A percentile compares a stretch with the other conserved stretches of the same genome.
phyloP scores from a whole-genome alignment of 2,888 invertebrate species.

The Macrosiphum euphorbiae region DNA sequence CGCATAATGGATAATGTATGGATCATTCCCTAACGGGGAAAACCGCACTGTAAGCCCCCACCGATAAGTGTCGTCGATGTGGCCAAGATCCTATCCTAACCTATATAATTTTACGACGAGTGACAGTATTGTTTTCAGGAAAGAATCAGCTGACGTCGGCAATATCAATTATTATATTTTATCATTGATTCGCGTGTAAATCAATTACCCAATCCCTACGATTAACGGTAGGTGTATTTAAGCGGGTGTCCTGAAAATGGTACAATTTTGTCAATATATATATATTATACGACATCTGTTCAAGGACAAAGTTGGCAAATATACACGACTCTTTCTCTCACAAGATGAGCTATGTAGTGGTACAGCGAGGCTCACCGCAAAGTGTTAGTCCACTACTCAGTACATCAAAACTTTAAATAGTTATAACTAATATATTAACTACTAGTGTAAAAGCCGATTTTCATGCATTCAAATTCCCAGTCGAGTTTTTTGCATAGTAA shows the following conservation, averaged over 20 bases:
- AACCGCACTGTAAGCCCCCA: not conserved
- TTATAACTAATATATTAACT: not conserved
- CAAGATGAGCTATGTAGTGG: not conserved
- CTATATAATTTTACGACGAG: not conserved
- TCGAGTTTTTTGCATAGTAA: not conserved
- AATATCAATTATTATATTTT: not conserved
- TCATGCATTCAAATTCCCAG: not conserved
- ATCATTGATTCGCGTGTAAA: not conserved
- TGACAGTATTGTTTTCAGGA: not conserved
- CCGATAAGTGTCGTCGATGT: not conserved
- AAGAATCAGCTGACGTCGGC: not conserved
- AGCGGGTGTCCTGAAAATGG: not conserved
- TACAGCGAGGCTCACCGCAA: not conserved
- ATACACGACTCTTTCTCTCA: rapidly evolving
- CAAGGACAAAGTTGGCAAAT: not conserved
- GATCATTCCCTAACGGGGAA: not conserved
- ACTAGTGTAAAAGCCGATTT: not conserved
- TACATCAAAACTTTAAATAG: not conserved
- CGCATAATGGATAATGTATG: not conserved
- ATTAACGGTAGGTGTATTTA: not conserved
- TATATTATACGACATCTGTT: not conserved
- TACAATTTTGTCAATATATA: not conserved
- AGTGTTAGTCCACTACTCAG: not conserved
- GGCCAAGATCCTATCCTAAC: not conserved
- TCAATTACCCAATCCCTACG: not conserved